Evolutionary conservation across 2,888 invertebrate species (phyloP), one percentile per base, ranked within the genome.

Genomic region (Octodonta nipae): DNA sequence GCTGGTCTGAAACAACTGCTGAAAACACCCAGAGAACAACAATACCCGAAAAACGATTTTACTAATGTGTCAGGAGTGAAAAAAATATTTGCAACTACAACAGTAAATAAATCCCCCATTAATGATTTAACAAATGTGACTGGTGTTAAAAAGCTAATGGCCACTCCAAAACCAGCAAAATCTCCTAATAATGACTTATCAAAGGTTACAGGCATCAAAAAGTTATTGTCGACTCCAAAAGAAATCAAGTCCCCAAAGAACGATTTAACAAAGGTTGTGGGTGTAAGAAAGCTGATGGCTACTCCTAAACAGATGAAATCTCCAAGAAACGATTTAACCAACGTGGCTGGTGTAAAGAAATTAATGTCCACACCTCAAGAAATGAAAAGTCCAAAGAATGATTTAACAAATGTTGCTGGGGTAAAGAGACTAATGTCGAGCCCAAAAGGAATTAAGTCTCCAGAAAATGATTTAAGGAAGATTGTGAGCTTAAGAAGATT

Each of bases 101-200:
- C 36, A 41, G n/a, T 13, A 5, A 30, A 31, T 15, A 49, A 43
- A 27, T 43, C 44, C 1, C 50, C 49, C n/a, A 28, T 36, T 13
- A 51, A 49, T 33, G 46, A 49, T 24, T 30, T 50, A 10, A 40
- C 40, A 2, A 25, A 42, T 30, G 37, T 52, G 13, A 30, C 12
- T 7, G 51, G 52, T 3, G 42, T 53, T 2, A 48, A 44, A 22
- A 43, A 40, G 22, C 29, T 56, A 3, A 35, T 52, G 27, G 39
- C 26, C 25, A 41, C 50, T 1, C 47, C 47, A 1, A 43, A 34
- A 31, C 12, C 17, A 15, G 36, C 35, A 22, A 49, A 45, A 14
- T 37, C 42, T 22, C 29, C 34, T 8, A 15, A 30, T 8, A 30
- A 29, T 5, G 46, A 49, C 34, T 38, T 52, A 8, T 35, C 35